Evolutionary conservation across 1,140 invertebrate species (phyloP).

Genomic region (Apolygus lucorum): DNA sequence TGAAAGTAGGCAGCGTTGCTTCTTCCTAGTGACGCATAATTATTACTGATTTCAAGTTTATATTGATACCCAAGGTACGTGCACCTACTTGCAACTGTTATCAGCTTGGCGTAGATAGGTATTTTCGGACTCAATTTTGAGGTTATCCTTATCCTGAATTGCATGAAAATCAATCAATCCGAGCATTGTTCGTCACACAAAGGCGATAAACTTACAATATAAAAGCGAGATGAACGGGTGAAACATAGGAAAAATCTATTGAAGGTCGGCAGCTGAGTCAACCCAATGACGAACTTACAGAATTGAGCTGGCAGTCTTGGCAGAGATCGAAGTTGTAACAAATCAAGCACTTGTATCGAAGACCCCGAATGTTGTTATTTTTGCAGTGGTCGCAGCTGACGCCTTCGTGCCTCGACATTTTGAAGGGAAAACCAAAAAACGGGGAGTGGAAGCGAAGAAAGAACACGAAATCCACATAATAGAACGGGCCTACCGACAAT

Average conservation of each 20-base stretch:
- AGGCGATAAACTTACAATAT: too few relatives aligned
- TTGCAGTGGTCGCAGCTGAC: conserved; percentile 6
- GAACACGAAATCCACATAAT: not conserved
- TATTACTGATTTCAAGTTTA: too few relatives aligned
- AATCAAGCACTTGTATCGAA: conserved; percentile 11
- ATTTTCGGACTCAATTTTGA: too few relatives aligned
- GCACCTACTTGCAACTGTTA: too few relatives aligned
- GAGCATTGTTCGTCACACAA: too few relatives aligned
- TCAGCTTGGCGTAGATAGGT: too few relatives aligned
- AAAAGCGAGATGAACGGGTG: not conserved
- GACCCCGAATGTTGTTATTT: not conserved
- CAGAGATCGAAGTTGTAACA: not conserved
- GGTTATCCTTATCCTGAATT: too few relatives aligned
- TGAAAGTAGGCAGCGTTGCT: too few relatives aligned
- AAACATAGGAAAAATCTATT: not conserved
- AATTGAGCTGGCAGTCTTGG: conserved; percentile 9
- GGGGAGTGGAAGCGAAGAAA: not conserved
- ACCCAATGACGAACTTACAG: not conserved
- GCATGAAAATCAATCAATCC: too few relatives aligned
- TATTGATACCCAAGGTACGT: too few relatives aligned
- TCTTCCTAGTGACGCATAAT: too few relatives aligned
- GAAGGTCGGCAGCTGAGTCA: not conserved
- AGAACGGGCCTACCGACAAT: too few relatives aligned
- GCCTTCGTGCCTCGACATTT: conserved; percentile 8
- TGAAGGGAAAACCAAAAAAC: not conserved